Evolutionary conservation across 2,113 vertebrate species (phyloP).

Genomic region (Ranitomeya variabilis): DNA sequence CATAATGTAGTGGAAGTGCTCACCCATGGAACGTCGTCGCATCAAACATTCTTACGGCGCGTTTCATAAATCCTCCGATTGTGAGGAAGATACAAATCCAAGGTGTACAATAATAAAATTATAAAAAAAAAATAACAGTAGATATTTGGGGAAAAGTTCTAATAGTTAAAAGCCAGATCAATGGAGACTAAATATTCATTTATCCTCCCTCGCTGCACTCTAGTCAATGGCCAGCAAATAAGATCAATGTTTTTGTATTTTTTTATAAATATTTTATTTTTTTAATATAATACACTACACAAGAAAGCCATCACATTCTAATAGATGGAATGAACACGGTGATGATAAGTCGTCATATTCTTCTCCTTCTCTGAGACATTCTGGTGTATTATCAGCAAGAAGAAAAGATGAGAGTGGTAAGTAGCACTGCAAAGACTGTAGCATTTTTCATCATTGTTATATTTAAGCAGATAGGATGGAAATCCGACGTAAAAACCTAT

Average conservation of each 20-base stretch:
- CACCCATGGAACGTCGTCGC: slow-evolving; percentile 39
- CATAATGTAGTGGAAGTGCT: slow-evolving; percentile 44
- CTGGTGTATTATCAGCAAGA: slow-evolving; percentile 4
- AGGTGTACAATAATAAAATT: slow-evolving; percentile 39
- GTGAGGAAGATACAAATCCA: slow-evolving; percentile 5
- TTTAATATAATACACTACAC: slow-evolving; percentile 25
- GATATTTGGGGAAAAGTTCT: neutral
- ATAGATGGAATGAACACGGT: slow-evolving; percentile 13
- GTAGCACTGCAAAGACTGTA: slow-evolving; percentile 8
- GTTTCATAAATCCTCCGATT: slow-evolving; percentile 52
- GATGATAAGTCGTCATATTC: slow-evolving; percentile 30
- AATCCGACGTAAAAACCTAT: neutral
- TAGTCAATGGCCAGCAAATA: slow-evolving; percentile 20
- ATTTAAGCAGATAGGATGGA: neutral
- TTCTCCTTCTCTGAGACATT: slow-evolving; percentile 2
- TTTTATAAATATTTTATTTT: slow-evolving; percentile 5
- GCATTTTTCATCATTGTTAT: neutral
- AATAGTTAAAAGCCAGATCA: slow-evolving; percentile 10
- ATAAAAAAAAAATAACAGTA: slow-evolving; percentile 9
- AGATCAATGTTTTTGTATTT: slow-evolving; percentile 5
- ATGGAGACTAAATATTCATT: slow-evolving; percentile 20
- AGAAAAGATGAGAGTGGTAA: neutral
- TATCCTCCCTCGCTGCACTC: neutral
- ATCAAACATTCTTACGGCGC: slow-evolving; percentile 44
- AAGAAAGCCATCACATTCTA: slow-evolving; percentile 27